Percentiles rank a stretch among this genome's conserved stretches.
These are phyloP conservation scores for Panorpa germanica DNA, from an alignment of 2,888 invertebrate genomes.

Conservation along the genomic window DNA sequence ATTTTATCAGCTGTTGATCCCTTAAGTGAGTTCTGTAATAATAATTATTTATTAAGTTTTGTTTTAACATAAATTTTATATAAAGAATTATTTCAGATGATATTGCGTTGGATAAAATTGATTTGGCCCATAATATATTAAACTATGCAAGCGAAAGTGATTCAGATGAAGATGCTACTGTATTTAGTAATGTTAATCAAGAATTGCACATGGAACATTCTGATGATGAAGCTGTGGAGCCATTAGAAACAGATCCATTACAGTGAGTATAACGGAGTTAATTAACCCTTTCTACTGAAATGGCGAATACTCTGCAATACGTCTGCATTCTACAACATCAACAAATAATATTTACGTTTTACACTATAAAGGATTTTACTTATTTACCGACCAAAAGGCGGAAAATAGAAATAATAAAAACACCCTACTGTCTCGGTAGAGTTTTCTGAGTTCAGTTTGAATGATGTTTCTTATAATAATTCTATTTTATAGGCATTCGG, in stretches of 20 bases:
- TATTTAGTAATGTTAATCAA: slow-evolving; percentile 39
- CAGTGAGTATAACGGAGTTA: too few relatives aligned
- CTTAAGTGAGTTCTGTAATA: slow-evolving; percentile 29
- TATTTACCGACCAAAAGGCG: too few relatives aligned
- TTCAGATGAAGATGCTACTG: slow-evolving; percentile 35
- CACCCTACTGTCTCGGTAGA: too few relatives aligned
- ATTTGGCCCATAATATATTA: slow-evolving; percentile 33
- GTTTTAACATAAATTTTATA: too few relatives aligned
- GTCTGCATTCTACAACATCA: too few relatives aligned
- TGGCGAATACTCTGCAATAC: too few relatives aligned
- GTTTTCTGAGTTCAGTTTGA: too few relatives aligned
- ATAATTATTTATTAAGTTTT: slow-evolving; percentile 8
- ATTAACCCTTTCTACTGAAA: too few relatives aligned
- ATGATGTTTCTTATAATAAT: neutral
- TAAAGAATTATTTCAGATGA: too few relatives aligned
- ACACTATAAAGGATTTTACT: too few relatives aligned
- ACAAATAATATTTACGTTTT: too few relatives aligned
- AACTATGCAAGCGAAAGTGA: slow-evolving; percentile 56
- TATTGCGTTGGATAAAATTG: slow-evolving; percentile 29
- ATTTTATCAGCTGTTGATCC: slow-evolving; percentile 28
- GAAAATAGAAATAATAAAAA: too few relatives aligned
- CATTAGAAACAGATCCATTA: slow-evolving; percentile 53
- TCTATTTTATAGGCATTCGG: slow-evolving; percentile 49
- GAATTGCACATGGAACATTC: slow-evolving; percentile 47
- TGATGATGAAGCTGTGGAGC: slow-evolving; percentile 60